These are phyloP conservation scores for Labroides dimidiatus DNA, from an alignment of 2,797 vertebrate species.

Conservation along the genomic window DNA sequence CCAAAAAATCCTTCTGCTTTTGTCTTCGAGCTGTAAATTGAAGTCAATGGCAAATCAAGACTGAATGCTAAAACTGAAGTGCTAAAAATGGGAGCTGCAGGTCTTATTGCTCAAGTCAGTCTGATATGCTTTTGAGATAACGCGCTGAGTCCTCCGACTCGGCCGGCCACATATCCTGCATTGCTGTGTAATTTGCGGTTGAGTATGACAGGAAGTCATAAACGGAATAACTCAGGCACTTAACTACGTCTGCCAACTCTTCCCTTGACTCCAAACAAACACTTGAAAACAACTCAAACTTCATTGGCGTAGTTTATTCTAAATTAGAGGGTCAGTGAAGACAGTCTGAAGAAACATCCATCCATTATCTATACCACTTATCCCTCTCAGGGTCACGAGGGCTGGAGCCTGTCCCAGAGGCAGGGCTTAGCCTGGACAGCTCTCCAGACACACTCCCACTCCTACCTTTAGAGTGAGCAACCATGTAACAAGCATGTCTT, in stretches of 20 bases:
- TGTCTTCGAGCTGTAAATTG: constrained; percentile 34
- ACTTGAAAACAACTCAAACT: constrained; percentile 38
- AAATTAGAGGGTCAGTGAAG: constrained; percentile 30
- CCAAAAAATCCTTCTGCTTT: constrained; percentile 1
- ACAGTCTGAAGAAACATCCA: constrained; percentile 5
- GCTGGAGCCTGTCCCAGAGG: too few relatives aligned
- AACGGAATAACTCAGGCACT: constrained; percentile 59
- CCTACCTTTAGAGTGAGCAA: too few relatives aligned
- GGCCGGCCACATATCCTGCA: constrained; percentile 26
- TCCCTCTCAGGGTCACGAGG: too few relatives aligned
- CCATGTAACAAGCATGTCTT: too few relatives aligned
- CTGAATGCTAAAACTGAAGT: constrained; percentile 8
- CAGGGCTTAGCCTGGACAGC: too few relatives aligned
- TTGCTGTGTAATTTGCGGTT: constrained; percentile 47
- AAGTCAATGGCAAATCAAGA: constrained; percentile 33
- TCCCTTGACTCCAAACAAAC: constrained; percentile 37
- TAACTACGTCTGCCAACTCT: constrained; percentile 41
- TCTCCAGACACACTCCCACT: too few relatives aligned
- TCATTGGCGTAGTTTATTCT: constrained; percentile 24
- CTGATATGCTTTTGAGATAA: constrained; percentile 39
- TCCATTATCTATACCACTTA: too few relatives aligned
- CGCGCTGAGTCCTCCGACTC: background rate
- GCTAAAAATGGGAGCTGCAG: constrained; percentile 22
- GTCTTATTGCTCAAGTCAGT: background rate
- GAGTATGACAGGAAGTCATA: constrained; percentile 68